phyloP scores from a whole-genome alignment of 2,888 invertebrate genomes.

The Carcina quercana region DNA sequence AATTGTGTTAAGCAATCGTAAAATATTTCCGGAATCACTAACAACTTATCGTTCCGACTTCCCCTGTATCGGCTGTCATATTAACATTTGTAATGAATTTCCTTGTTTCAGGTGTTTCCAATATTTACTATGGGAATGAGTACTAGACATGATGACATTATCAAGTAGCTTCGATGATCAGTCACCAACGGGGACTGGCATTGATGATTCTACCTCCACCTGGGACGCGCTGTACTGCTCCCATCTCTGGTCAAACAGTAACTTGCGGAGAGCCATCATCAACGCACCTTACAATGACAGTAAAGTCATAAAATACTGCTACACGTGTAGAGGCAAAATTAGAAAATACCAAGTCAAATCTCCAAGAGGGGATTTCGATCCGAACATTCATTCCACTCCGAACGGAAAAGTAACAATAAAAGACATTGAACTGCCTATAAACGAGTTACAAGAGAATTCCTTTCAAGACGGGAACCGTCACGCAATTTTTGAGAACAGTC shows the following conservation, averaged over 20 bases:
- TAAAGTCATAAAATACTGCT: conserved; percentile 51
- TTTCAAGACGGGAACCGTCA: conserved; percentile 24
- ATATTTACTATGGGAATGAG: conserved; percentile 13
- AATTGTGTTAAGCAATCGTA: too few species aligned
- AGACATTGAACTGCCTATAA: conserved; percentile 14
- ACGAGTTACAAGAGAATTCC: conserved; percentile 24
- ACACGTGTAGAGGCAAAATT: conserved; percentile 60
- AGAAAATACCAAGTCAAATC: conserved; percentile 59
- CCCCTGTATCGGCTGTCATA: neutral
- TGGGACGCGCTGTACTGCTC: conserved; percentile 58
- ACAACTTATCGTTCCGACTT: conserved; percentile 1
- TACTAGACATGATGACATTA: conserved; percentile 43
- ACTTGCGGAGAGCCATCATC: conserved; percentile 45
- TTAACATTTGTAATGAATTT: conserved; percentile 6
- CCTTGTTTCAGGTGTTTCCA: conserved; percentile 28
- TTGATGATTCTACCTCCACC: conserved; percentile 38
- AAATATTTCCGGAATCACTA: too few species aligned
- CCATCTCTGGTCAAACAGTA: conserved; percentile 55
- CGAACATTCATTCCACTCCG: conserved; percentile 59
- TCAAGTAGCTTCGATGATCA: conserved; percentile 36
- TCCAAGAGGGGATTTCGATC: conserved; percentile 39
- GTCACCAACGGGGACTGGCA: conserved; percentile 29
- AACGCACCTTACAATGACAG: conserved; percentile 37
- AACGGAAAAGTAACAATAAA: conserved; percentile 25
- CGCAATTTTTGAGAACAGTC: conserved; percentile 24